phyloP scores from a whole-genome alignment of 2,113 vertebrate genomes.

The Forbesichthys papilliferus region DNA sequence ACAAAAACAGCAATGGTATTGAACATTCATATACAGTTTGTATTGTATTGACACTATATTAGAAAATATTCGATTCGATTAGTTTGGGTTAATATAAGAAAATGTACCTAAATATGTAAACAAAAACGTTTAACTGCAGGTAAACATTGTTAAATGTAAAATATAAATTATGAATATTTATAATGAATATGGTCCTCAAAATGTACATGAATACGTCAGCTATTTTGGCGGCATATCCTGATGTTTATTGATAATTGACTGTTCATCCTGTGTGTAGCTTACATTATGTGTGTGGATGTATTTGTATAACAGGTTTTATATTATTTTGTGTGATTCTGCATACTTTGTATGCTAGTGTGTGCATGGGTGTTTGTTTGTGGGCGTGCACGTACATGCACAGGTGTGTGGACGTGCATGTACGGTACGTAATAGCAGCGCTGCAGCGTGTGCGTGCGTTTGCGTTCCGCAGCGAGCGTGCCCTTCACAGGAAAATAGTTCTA shows the following conservation, averaged over 20 bases:
- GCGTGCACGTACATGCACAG: conserved; percentile 18
- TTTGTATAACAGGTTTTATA: not conserved
- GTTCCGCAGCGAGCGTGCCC: conserved; percentile 59
- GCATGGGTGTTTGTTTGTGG: not conserved
- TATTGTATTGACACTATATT: too few species aligned
- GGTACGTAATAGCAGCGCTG: too few species aligned
- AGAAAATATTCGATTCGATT: too few species aligned
- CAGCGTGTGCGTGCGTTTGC: conserved; percentile 12
- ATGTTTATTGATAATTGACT: conserved; percentile 20
- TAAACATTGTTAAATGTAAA: not conserved
- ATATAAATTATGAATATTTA: not conserved
- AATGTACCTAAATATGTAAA: too few species aligned
- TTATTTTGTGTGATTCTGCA: not conserved
- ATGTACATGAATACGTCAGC: not conserved
- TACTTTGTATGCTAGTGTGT: not conserved
- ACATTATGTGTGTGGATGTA: not conserved
- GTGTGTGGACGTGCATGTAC: conserved; percentile 25
- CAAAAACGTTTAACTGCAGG: too few species aligned
- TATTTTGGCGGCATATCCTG: conserved; percentile 7
- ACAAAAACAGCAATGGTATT: too few species aligned
- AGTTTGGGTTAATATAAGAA: too few species aligned
- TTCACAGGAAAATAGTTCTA: conserved; percentile 56
- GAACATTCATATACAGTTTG: too few species aligned
- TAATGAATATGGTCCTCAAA: not conserved
- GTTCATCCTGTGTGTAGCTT: not conserved